Conservation (phyloP, 2,113 vertebrate species). For the Speoplatyrhinus poulsoni region DNA sequence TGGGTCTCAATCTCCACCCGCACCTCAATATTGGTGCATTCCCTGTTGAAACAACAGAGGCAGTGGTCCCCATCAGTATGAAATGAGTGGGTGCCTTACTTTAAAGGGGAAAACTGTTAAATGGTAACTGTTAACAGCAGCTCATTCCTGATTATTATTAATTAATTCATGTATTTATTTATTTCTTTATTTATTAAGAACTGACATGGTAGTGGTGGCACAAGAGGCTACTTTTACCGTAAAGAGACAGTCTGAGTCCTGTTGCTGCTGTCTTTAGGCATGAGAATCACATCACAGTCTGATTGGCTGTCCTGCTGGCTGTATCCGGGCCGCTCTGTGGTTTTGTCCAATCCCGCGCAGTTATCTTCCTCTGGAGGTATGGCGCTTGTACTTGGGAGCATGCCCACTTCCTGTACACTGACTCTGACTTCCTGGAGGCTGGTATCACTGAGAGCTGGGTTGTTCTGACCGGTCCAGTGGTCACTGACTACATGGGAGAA, state of each 20-base stretch:
- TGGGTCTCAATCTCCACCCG: slow-evolving; percentile 81
- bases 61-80: background rate
- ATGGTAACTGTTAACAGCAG: background rate
- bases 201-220: no score
- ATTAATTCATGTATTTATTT: no score
- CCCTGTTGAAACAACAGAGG: slow-evolving; percentile 59
- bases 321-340: slow-evolving; percentile 53
- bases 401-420: slow-evolving; percentile 65
- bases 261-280: slow-evolving; percentile 56
- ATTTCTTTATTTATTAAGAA: no score
- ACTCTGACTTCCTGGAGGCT: slow-evolving; percentile 69
- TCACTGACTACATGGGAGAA: slow-evolving; percentile 82
- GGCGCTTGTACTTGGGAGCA: slow-evolving; percentile 69
- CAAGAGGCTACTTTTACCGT: slow-evolving; percentile 62
- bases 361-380: slow-evolving; percentile 24
- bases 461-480: slow-evolving; percentile 79
- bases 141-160: no score
- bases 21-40: slow-evolving; percentile 81
- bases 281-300: slow-evolving; percentile 61
- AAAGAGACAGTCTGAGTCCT: slow-evolving; percentile 62
- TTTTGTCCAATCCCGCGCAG: slow-evolving; percentile 53
- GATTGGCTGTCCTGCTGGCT: slow-evolving; percentile 63
- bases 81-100: background rate
- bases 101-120: background rate
- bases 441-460: slow-evolving; percentile 55